Percentiles rank a stretch among this genome's conserved stretches.
Evolutionary conservation across 2,113 vertebrate species (phyloP).

Genomic region (Pelvicachromis taeniatus): DNA sequence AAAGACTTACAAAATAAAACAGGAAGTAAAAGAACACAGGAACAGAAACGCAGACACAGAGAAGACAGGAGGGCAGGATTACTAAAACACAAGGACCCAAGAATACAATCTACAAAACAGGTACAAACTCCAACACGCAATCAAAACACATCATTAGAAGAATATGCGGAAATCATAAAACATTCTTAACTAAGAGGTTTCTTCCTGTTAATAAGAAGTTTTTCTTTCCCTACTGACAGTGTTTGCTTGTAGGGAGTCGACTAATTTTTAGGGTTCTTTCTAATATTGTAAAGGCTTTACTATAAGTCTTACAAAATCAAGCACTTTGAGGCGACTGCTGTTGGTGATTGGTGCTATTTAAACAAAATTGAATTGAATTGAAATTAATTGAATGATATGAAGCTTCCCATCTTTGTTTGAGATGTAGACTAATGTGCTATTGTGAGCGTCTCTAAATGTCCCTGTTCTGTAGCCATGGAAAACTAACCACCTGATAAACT

Average conservation of each 20-base stretch:
- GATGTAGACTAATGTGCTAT: background rate
- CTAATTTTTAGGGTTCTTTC: background rate
- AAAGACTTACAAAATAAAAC: background rate
- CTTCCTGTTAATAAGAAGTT: background rate
- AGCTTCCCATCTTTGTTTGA: background rate
- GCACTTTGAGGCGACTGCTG: background rate
- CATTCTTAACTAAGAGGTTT: background rate
- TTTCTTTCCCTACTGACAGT: background rate
- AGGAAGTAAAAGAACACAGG: background rate
- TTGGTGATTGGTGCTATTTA: background rate
- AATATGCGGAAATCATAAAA: background rate
- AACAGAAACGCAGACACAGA: background rate
- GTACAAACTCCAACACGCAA: background rate
- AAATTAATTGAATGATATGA: background rate
- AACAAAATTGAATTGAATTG: background rate
- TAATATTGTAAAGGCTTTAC: background rate
- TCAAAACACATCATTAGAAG: background rate
- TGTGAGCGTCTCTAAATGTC: background rate
- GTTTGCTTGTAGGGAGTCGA: background rate
- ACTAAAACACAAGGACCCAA: background rate
- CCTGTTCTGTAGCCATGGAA: background rate
- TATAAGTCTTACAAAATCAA: background rate
- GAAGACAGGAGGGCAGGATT: background rate
- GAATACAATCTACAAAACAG: background rate
- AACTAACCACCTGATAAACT: background rate